Conservation (phyloP, 1,140 invertebrate genomes). For the Drosophila pallidifrons region DNA sequence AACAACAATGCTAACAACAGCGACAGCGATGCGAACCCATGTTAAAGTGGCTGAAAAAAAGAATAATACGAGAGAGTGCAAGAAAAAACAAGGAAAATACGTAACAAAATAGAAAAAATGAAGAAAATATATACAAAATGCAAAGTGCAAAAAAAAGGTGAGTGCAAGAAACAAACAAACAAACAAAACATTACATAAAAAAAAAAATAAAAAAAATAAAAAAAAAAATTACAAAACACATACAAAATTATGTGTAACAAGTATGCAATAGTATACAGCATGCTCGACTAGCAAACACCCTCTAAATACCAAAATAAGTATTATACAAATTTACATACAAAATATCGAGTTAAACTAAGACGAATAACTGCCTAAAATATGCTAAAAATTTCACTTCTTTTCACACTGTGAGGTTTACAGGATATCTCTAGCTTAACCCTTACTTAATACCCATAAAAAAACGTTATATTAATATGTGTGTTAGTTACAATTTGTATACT, state of each 20-base stretch:
- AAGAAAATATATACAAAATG: constrained; percentile 15
- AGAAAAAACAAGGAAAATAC: constrained; percentile 10
- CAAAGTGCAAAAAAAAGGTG: constrained; percentile 49
- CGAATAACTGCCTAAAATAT: too few species aligned
- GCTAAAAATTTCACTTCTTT: too few species aligned
- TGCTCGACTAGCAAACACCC: constrained; percentile 14
- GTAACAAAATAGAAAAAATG: constrained; percentile 10
- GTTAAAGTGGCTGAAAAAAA: constrained; percentile 49
- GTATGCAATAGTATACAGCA: neutral
- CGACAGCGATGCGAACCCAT: constrained; percentile 26
- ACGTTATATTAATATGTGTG: neutral
- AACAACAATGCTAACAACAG: constrained; percentile 1
- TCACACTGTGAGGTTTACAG: too few species aligned
- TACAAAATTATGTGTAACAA: constrained; percentile 46
- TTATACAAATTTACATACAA: neutral
- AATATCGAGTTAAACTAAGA: too few species aligned
- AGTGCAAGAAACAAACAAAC: constrained; percentile 54
- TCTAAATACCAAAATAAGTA: neutral
- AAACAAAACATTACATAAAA: constrained; percentile 15
- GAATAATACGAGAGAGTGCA: constrained; percentile 8
- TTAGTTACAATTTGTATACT: neutral
- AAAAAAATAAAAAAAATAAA: neutral
- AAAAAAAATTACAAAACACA: constrained; percentile 10
- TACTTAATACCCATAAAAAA: neutral
- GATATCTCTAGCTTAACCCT: too few species aligned